Conservation (phyloP, 2,113 vertebrate genomes). For the Dascyllus trimaculatus region DNA sequence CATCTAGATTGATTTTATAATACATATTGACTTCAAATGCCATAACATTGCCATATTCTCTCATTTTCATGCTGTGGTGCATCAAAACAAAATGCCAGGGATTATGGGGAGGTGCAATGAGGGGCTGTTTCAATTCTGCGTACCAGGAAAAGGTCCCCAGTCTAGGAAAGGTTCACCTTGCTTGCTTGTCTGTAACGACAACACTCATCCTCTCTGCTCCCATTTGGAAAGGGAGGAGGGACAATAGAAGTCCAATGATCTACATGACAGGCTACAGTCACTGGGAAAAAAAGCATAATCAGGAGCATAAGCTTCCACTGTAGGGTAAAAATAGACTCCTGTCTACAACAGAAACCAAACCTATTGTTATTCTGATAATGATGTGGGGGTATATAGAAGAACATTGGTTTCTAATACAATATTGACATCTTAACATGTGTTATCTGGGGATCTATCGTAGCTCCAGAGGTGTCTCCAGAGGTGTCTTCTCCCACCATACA, state of each 20-base stretch:
- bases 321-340: conserved; percentile 24
- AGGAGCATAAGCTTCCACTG: conserved; percentile 10
- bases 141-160: conserved; percentile 81
- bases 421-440: conserved; percentile 56
- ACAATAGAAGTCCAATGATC: conserved; percentile 70
- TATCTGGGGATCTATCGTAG: conserved; percentile 44
- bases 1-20: conserved; percentile 99
- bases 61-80: conserved; percentile 95
- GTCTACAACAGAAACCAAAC: conserved; percentile 51
- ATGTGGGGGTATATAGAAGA: conserved; percentile 34
- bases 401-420: conserved; percentile 48
- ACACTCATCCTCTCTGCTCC: conserved; percentile 71
- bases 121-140: conserved; percentile 82
- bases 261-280: conserved; percentile 54
- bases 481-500: conserved; percentile 35
- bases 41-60: conserved; percentile 98
- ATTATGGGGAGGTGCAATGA: conserved; percentile 87
- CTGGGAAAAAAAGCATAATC: conserved; percentile 36
- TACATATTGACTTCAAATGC: conserved; percentile 99
- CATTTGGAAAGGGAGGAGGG: conserved; percentile 72
- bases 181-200: conserved; percentile 86
- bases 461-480: conserved; percentile 4
- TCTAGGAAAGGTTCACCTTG: conserved; percentile 89
- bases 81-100: conserved; percentile 88
- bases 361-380: conserved; percentile 37